phyloP scores from a whole-genome alignment of 92 coral and sea anemone species.

The Bergia sp. region DNA sequence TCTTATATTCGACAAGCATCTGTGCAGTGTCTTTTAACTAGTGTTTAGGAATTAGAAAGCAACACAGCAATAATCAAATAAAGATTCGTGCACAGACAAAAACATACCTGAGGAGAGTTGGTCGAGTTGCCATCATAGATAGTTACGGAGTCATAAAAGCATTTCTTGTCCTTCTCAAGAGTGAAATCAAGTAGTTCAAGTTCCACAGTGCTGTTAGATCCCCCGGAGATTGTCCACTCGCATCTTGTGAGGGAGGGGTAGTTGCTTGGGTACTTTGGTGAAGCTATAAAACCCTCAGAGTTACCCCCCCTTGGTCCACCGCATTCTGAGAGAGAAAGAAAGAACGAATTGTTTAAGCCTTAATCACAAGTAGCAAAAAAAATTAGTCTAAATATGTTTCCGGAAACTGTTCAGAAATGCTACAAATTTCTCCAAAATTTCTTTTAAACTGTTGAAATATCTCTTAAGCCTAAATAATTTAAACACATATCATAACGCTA shows the following conservation, averaged over 20 bases:
- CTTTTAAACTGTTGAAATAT: too few relatives aligned
- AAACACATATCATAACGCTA: too few relatives aligned
- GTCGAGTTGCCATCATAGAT: constrained; percentile 57
- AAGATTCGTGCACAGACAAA: background rate
- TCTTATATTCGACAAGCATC: too few relatives aligned
- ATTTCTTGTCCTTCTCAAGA: constrained; percentile 91
- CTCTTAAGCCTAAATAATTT: too few relatives aligned
- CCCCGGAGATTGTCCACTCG: constrained; percentile 75
- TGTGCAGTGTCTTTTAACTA: too few relatives aligned
- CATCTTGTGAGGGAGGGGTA: constrained; percentile 56
- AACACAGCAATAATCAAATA: too few relatives aligned
- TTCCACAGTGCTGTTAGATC: constrained; percentile 72
- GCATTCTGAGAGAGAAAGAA: constrained; percentile 57
- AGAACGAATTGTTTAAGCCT: background rate
- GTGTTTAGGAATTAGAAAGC: too few relatives aligned
- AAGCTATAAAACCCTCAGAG: constrained; percentile 64
- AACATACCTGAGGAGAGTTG: constrained; percentile 16
- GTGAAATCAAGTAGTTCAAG: constrained; percentile 65
- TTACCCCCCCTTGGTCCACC: background rate
- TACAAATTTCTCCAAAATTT: too few relatives aligned
- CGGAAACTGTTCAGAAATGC: too few relatives aligned
- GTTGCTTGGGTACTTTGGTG: constrained; percentile 61
- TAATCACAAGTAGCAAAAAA: too few relatives aligned
- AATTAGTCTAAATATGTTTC: too few relatives aligned
- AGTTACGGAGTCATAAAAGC: constrained; percentile 82